Percentiles rank a stretch among this genome's conserved stretches.
phyloP scores from a whole-genome alignment of 2,113 vertebrate genomes.

The Enhydra lutris region DNA sequence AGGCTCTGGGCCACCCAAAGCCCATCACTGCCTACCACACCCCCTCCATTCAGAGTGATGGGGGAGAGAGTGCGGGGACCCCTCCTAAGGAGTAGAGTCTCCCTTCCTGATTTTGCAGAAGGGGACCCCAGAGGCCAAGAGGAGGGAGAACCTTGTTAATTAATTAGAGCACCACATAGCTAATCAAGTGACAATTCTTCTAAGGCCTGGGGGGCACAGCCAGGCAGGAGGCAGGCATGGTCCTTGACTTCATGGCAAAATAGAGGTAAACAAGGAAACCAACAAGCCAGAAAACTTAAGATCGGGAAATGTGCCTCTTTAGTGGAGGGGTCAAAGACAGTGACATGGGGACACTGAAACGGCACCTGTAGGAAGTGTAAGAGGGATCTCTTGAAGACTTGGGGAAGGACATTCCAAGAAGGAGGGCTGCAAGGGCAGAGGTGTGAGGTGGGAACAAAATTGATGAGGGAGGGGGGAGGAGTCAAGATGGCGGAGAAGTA shows the following conservation, averaged over 20 bases:
- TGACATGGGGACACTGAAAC: rapidly evolving
- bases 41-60: rapidly evolving
- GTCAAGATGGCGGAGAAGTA: too few relatives aligned
- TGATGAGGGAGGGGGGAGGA: rapidly evolving
- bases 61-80: rapidly evolving
- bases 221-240: too few relatives aligned
- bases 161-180: background rate
- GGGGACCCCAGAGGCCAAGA: background rate
- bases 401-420: background rate
- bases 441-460: background rate
- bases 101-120: background rate
- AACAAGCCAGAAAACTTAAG: background rate
- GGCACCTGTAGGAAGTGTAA: background rate
- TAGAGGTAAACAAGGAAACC: background rate
- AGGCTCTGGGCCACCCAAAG: slow-evolving; percentile 57
- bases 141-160: background rate
- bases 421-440: rapidly evolving
- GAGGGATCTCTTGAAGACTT: background rate
- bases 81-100: background rate
- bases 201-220: background rate
- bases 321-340: background rate
- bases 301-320: rapidly evolving
- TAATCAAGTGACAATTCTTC: background rate
- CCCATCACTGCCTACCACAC: background rate
- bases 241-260: background rate